These are phyloP conservation scores for Drosophila fuyamai DNA, from an alignment of 1,140 invertebrate genomes.

Conservation along the genomic window DNA sequence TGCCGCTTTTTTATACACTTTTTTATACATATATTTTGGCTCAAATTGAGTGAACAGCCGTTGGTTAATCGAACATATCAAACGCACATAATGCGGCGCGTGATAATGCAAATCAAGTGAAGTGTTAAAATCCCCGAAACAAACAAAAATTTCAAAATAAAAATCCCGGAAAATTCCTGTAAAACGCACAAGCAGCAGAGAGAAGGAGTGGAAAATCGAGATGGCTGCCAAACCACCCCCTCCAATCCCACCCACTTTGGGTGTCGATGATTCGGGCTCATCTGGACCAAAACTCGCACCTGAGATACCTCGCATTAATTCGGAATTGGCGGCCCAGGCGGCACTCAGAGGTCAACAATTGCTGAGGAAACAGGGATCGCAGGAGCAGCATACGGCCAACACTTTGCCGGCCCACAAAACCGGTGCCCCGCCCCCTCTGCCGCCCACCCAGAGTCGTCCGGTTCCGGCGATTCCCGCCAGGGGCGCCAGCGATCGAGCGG, in stretches of 20 bases:
- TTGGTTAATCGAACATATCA: conserved; percentile 24
- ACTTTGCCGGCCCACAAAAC: conserved; percentile 34
- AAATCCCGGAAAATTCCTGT: conserved; percentile 21
- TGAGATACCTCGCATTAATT: conserved; percentile 80
- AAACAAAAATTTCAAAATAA: conserved; percentile 2
- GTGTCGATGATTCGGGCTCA: conserved; percentile 37
- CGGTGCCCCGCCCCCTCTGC: conserved; percentile 65
- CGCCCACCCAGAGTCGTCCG: conserved; percentile 70
- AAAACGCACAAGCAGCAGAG: conserved; percentile 54
- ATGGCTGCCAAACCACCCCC: conserved; percentile 75
- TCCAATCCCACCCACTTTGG: conserved; percentile 56
- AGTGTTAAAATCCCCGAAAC: conserved; percentile 16
- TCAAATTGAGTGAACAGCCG: conserved; percentile 40
- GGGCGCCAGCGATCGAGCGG: conserved; percentile 65
- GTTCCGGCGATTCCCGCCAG: conserved; percentile 83
- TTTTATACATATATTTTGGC: conserved; percentile 24
- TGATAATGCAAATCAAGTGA: conserved; percentile 64
- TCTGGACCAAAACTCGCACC: conserved; percentile 70
- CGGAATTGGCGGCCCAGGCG: conserved; percentile 80
- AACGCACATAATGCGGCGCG: conserved; percentile 49
- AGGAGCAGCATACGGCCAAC: conserved; percentile 34
- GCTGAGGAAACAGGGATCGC: conserved; percentile 71
- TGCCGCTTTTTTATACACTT: conserved; percentile 46
- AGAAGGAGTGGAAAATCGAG: conserved; percentile 3
- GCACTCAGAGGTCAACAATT: conserved; percentile 78